Base-by-base conservation (phyloP, 53 echinoderm and acorn worm genomes). In the Henricia sp. region DNA sequence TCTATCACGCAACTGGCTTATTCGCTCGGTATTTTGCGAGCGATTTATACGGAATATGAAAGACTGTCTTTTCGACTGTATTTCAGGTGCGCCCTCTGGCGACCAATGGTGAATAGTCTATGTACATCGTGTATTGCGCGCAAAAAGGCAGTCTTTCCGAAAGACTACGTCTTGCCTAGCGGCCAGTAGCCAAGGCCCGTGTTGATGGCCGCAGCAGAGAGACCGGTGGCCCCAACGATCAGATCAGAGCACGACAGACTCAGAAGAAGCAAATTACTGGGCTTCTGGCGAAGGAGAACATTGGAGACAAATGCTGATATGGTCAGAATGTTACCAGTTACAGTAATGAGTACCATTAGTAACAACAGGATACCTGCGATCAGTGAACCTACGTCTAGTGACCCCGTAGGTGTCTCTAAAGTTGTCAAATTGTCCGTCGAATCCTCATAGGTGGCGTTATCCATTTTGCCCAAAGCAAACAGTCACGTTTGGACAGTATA, bases 151-250 rank as follows among this genome's bases (percentile, higher is more conserved):
- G 63, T 64, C 32, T 6, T n/a, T 16, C 40, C 46, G 62, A 80
- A 21, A 34, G 63, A 80, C 19, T 17, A 43, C 8, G 32, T 64
- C 64, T 50, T 64, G 5, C 80, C 80, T 13, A 80, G 30, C 32
- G 80, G 80, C 80, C 80, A 80, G 59, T 80, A 80, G 43, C 80
- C 80, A 6, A 80, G 80, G n/a, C 80, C 80, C n/a, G 80, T 80
- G 80, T 80, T 46, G 13, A 80, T 46, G 30, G 64, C 63, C 28
- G 80, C 80, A 28, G 64, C 64, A 16, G 80, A 64, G 46, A 80
- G 48, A 0, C 80, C 80, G 13, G 80, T 80, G 35, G 80, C 80
- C 19, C 80, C 80, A 33, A 80, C 80, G 27, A 80, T 60, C 30
- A 86, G 86, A 62, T 86, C 86, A 30, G 39, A 23, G 42, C 67